phyloP scores from a whole-genome alignment of 2,888 invertebrate genomes.

The Hirtodrosophila alboralis region DNA sequence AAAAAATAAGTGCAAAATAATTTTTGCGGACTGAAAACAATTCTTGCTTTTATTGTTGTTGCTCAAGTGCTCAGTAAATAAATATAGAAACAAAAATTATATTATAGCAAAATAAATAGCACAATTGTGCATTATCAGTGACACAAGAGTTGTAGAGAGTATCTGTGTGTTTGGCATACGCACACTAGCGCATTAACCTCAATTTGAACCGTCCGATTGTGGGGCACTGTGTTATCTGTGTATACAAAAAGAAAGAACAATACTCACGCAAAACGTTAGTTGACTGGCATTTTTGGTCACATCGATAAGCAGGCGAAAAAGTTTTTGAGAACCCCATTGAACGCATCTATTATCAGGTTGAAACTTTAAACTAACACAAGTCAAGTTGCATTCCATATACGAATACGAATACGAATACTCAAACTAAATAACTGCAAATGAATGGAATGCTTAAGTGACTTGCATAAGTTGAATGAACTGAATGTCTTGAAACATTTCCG shows the following conservation, averaged over 20 bases:
- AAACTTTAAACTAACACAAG: neutral
- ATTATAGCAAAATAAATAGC: slow-evolving; percentile 72
- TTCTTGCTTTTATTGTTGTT: slow-evolving; percentile 46
- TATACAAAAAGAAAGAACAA: slow-evolving; percentile 33
- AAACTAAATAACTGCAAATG: neutral
- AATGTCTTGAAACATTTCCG: slow-evolving; percentile 44
- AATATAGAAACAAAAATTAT: slow-evolving; percentile 28
- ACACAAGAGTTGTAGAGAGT: slow-evolving; percentile 11
- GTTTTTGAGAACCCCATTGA: slow-evolving; percentile 12
- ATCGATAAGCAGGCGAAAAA: slow-evolving; percentile 39
- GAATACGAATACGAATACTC: too few relatives aligned
- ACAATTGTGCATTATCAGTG: slow-evolving; percentile 78
- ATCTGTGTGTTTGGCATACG: slow-evolving; percentile 38
- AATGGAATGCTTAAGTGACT: slow-evolving; percentile 6
- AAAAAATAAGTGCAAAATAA: slow-evolving; percentile 50
- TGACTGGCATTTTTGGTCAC: slow-evolving; percentile 58
- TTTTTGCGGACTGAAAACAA: slow-evolving; percentile 13
- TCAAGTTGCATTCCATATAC: slow-evolving; percentile 5
- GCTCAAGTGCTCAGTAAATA: slow-evolving; percentile 15
- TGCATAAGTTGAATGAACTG: slow-evolving; percentile 65
- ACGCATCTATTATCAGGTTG: slow-evolving; percentile 13
- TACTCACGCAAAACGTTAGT: slow-evolving; percentile 36
- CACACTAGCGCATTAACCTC: slow-evolving; percentile 69
- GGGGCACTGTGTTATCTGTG: slow-evolving; percentile 75
- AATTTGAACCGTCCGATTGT: slow-evolving; percentile 75